Percentiles rank a stretch among this genome's conserved stretches.
phyloP scores from a whole-genome alignment of 2,888 invertebrate species.

The Salticus scenicus region DNA sequence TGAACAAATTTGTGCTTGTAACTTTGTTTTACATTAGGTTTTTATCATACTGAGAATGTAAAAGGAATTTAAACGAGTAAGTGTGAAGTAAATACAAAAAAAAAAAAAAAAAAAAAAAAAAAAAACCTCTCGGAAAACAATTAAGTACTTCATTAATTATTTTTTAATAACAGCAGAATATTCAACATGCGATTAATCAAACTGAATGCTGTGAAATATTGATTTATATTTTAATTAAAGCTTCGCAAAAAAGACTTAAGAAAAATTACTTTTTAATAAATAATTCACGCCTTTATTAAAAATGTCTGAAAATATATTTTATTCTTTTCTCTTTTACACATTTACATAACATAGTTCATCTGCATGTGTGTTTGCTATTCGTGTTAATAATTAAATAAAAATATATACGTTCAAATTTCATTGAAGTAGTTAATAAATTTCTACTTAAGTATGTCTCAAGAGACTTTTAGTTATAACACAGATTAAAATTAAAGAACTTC shows the following conservation, averaged over 20 bases:
- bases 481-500: no score
- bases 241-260: background rate
- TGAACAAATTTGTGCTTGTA: no score
- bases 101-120: slow-evolving; percentile 11
- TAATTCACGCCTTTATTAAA: slow-evolving; percentile 16
- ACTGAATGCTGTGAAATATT: slow-evolving; percentile 35
- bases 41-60: no score
- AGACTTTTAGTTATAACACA: background rate
- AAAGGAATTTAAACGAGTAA: background rate
- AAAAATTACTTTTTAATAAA: slow-evolving; percentile 5
- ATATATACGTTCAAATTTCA: no score
- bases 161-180: slow-evolving; percentile 46
- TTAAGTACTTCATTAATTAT: slow-evolving; percentile 55
- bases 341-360: no score
- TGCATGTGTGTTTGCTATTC: no score
- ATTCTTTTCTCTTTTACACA: background rate
- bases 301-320: background rate
- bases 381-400: no score
- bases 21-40: no score
- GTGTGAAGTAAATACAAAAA: background rate
- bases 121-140: slow-evolving; percentile 34
- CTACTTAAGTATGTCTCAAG: background rate
- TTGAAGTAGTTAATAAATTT: background rate
- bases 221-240: slow-evolving; percentile 61
- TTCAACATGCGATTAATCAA: slow-evolving; percentile 56